phyloP scores from a whole-genome alignment of 1,140 invertebrate species.

The Lepidurus couesii region DNA sequence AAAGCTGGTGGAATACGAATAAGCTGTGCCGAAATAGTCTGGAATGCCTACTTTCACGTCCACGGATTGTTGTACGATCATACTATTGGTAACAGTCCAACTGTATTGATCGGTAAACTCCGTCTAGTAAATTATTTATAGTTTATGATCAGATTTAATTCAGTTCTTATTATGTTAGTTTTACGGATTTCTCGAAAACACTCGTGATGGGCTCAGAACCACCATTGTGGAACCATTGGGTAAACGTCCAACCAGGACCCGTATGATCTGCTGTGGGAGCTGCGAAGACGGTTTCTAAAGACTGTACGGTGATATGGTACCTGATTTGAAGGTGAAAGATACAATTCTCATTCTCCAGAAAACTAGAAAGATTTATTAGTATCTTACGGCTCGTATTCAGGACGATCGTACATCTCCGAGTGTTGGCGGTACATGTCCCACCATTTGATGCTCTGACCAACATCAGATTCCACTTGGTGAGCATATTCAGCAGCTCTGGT shows the following conservation, averaged over 20 bases:
- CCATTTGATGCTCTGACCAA: background rate
- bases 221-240: slow-evolving; percentile 13
- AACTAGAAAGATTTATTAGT: background rate
- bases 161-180: background rate
- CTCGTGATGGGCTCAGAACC: background rate
- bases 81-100: background rate
- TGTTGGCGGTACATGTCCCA: slow-evolving; percentile 6
- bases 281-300: background rate
- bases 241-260: background rate
- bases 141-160: background rate
- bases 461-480: background rate
- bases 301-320: background rate
- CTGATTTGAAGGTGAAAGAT: background rate
- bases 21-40: background rate
- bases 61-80: background rate
- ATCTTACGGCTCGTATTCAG: background rate
- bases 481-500: background rate
- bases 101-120: background rate
- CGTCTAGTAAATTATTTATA: background rate
- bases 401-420: background rate
- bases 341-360: background rate
- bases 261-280: background rate
- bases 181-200: background rate
- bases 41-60: background rate
- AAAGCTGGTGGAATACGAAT: background rate